Conservation (phyloP, 2,888 invertebrate species). For the Gortyna flavago region DNA sequence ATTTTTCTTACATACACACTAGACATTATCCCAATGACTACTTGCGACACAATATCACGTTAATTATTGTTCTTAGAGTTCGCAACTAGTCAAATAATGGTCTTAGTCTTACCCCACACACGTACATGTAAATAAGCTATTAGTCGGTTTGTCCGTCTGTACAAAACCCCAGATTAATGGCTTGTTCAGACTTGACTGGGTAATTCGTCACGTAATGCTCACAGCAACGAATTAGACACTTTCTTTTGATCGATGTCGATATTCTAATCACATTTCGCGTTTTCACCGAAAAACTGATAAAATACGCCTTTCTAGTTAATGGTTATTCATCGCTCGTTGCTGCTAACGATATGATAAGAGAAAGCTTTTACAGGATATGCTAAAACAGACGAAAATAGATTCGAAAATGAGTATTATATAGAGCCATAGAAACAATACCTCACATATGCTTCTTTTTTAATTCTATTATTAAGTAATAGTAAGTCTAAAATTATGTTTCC, state of each 20-base stretch:
- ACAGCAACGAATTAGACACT: slow-evolving; percentile 58
- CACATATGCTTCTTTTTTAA: background rate
- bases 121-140: slow-evolving; percentile 58
- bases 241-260: slow-evolving; percentile 65
- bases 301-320: slow-evolving; percentile 69
- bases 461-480: too few species aligned
- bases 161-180: slow-evolving; percentile 50
- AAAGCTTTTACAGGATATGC: slow-evolving; percentile 26
- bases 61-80: slow-evolving; percentile 35
- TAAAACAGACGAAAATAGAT: slow-evolving; percentile 14
- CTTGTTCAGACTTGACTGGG: slow-evolving; percentile 27
- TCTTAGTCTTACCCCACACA: slow-evolving; percentile 37
- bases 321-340: slow-evolving; percentile 62
- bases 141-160: slow-evolving; percentile 45
- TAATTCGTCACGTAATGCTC: slow-evolving; percentile 61
- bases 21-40: slow-evolving; percentile 33
- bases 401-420: slow-evolving; percentile 7
- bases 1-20: slow-evolving; percentile 40
- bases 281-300: slow-evolving; percentile 72
- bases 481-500: too few species aligned
- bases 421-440: background rate
- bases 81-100: slow-evolving; percentile 35
- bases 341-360: slow-evolving; percentile 9
- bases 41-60: slow-evolving; percentile 29
- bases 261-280: slow-evolving; percentile 75